Base-by-base conservation (phyloP, 1,140 invertebrate species). In the Tetraneura akinire region DNA sequence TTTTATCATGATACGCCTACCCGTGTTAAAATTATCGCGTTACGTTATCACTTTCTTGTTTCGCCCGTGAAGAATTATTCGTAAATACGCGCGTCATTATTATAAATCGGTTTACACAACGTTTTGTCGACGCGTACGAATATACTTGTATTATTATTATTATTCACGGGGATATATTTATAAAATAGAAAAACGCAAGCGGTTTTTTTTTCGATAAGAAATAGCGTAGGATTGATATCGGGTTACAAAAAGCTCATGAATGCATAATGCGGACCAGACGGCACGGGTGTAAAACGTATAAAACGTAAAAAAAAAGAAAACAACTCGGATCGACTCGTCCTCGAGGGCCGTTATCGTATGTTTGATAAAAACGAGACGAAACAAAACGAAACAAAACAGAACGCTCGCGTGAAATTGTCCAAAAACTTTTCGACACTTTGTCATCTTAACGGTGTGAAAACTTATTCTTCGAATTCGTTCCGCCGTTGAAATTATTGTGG, bases 241-340 rank as follows among this genome's bases (percentile, higher is more conserved):
- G 18, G 51, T 55, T 51, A 71, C 42, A 71, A 71, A n/a, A 71
- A 71, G 49, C 70, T 73, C 70, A 73, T 73, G 70, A 73, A 73
- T 73, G 70, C n/a, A 53, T 53, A 73, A 73, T 73, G 70, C 29
- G 10, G 6, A n/a, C n/a, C 29, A n/a, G n/a, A n/a, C n/a, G 23
- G 23, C 45, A 47, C 42, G 21, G 42, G 9, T 8, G 13, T 10
- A 16, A n/a, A n/a, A n/a, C n/a, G n/a, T n/a, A n/a, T n/a, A n/a
- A n/a, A n/a, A n/a, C n/a, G n/a, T n/a, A n/a, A 18, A 47, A 10
- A 23, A 16, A 47, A 70, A 14, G n/a, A 4, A 21, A 16, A 47
- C 47, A 70, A 47, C 62, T 66, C 21, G 13, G n/a, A 13, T 32
- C 32, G 62, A 42, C 21, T 42, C 45, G 45, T 47, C 45, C 45